Percentiles rank a stretch among this genome's conserved stretches.
Conservation (phyloP, 2,113 vertebrate species). For the Donacobius atricapilla region DNA sequence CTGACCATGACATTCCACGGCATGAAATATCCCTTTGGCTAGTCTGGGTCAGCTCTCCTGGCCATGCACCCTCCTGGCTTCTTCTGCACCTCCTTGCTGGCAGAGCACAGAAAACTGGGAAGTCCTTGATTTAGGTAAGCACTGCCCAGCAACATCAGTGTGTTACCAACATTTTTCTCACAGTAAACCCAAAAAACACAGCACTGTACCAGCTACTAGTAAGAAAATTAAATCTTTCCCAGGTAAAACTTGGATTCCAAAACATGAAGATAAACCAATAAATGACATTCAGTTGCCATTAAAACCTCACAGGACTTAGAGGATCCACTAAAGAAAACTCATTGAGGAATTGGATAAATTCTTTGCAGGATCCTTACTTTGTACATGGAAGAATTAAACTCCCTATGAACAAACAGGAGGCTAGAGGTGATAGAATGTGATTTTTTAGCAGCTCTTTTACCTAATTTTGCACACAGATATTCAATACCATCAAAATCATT, state of each 20-base stretch:
- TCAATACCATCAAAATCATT: not conserved
- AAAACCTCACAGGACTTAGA: not conserved
- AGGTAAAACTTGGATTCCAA: not conserved
- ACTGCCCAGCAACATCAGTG: not conserved
- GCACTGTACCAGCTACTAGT: not conserved
- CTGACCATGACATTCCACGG: fast-evolving
- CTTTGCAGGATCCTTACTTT: not conserved
- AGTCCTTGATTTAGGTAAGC: not conserved
- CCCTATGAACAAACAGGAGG: not conserved
- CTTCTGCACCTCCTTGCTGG: not conserved
- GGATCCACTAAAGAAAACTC: not conserved
- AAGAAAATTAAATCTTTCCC: not conserved
- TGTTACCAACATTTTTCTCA: not conserved
- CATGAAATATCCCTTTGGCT: not conserved
- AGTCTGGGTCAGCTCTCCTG: not conserved
- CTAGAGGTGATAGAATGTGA: not conserved
- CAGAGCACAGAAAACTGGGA: not conserved
- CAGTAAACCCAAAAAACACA: not conserved
- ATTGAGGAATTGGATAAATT: not conserved
- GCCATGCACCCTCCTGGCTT: not conserved
- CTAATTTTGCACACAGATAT: not conserved
- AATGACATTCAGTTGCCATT: not conserved
- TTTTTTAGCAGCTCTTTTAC: not conserved
- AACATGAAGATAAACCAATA: not conserved
- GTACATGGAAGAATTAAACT: not conserved